Evolutionary conservation across 2,113 vertebrate genomes (phyloP).

Genomic region (Cepphus grylle): DNA sequence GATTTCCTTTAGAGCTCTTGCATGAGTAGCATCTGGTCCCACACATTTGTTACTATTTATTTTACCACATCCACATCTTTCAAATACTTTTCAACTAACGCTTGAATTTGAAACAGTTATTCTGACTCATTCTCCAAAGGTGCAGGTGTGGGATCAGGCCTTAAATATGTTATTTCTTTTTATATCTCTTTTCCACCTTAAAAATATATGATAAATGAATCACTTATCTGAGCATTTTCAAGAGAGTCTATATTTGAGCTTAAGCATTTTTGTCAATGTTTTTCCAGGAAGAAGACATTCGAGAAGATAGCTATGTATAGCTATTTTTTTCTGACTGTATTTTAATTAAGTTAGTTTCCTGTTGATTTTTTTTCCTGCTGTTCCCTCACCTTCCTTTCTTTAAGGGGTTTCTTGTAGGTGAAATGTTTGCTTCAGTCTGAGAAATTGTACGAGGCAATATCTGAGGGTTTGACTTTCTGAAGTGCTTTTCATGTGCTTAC

Average conservation of each 20-base stretch:
- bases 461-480: not conserved
- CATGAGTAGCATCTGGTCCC: constrained; percentile 29
- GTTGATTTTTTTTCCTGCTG: accelerated
- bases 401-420: not conserved
- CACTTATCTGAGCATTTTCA: not conserved
- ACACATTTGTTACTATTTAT: constrained; percentile 56
- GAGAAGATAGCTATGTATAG: not conserved
- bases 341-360: not conserved
- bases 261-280: not conserved
- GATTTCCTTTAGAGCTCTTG: not conserved
- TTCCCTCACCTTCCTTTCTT: not conserved
- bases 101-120: constrained; percentile 37
- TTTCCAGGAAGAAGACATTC: not conserved
- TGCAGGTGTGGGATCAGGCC: constrained; percentile 15
- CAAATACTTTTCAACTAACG: constrained; percentile 17
- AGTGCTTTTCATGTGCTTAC: not conserved
- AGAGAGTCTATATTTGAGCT: not conserved
- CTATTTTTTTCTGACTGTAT: not conserved
- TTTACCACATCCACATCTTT: constrained; percentile 33
- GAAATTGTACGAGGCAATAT: not conserved
- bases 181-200: constrained; percentile 26
- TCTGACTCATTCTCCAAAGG: constrained; percentile 38
- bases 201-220: constrained; percentile 27
- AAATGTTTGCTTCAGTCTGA: not conserved
- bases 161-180: constrained; percentile 41